Base-by-base conservation (phyloP, 1,140 invertebrate species). In the Macrobrachium rosenbergii region DNA sequence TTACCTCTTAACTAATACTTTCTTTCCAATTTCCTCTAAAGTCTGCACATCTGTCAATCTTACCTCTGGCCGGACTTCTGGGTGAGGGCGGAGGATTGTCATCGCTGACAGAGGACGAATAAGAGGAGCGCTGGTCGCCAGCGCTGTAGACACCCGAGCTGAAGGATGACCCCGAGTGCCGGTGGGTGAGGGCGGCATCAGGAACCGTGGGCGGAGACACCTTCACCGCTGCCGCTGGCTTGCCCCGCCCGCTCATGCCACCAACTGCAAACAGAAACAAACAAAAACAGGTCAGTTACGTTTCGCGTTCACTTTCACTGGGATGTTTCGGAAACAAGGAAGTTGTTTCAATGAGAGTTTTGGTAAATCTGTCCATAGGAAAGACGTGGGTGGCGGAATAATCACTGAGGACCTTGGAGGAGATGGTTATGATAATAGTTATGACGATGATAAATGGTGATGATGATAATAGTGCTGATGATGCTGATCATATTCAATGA, bases 121-220 rank as follows among this genome's bases (percentile, higher is more conserved):
- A 89, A 92, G 91, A 91, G 5, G 93, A 93, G 88, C 94, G 94
- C 60, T 93, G 92, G 90, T 94, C 94, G 89, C 95, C 94, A 93
- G 92, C 95, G 94, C 91, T 95, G n/a, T 95, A 95, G 90, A 96
- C 95, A 63, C 95, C 95, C 37, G 95, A 94, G 83, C 95, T 95
- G 91, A 95, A 95, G 89, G 94, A 95, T 90, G 94, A 95, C 79
- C 95, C 95, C 5, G 95, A 95, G 91, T 95, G 95, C 72, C 92
- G 88, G 82, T 91, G 89, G 52, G 78, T 76, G 81, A 77, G 21
- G 76, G 78, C 60, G 5, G 80, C 12, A 90, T 96, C 95, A 0
- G 95, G 96, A 58, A 96, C 95, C 10, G 95, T 95, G 7, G 96
- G 96, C 80, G 96, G 96, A 64, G 95, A 94, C 91, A 96, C 96